Percentiles rank a stretch among this genome's conserved stretches.
Conservation (phyloP, 2,888 invertebrate genomes). For the Mayetiola destructor region DNA sequence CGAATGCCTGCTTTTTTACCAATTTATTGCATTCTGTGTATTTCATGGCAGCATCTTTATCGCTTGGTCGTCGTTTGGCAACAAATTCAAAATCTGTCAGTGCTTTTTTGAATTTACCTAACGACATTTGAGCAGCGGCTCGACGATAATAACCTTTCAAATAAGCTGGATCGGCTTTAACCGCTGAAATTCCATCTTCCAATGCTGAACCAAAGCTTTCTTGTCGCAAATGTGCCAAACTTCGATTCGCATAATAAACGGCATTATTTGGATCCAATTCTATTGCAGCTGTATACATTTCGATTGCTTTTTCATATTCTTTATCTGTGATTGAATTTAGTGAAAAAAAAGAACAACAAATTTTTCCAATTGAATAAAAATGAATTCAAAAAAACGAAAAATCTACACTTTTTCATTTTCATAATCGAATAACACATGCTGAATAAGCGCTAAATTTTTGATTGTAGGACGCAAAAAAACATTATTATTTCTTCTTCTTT, state of each 20-base stretch:
- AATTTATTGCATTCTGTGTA: conserved; percentile 91
- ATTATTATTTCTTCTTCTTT: no score
- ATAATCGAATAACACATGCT: no score
- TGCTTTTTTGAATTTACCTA: conserved; percentile 94
- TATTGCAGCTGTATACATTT: conserved; percentile 77
- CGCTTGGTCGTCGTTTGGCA: conserved; percentile 79
- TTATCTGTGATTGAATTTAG: conserved; percentile 48
- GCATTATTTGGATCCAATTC: conserved; percentile 69
- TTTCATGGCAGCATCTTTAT: conserved; percentile 86
- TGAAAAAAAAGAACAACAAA: background rate
- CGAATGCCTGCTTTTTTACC: conserved; percentile 86
- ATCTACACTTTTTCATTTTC: no score
- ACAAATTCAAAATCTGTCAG: conserved; percentile 94
- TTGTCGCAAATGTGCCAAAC: conserved; percentile 83
- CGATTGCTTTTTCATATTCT: conserved; percentile 79
- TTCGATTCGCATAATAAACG: conserved; percentile 85
- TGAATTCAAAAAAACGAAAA: background rate
- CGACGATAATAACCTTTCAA: conserved; percentile 94
- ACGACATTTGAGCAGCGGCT: conserved; percentile 92
- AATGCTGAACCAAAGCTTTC: conserved; percentile 94
- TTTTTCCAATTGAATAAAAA: background rate
- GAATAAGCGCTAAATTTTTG: no score
- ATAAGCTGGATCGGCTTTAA: conserved; percentile 77
- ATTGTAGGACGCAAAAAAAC: no score
- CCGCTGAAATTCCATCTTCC: conserved; percentile 71